phyloP scores from a whole-genome alignment of 2,888 invertebrate species.

The Thereva nobilitata region DNA sequence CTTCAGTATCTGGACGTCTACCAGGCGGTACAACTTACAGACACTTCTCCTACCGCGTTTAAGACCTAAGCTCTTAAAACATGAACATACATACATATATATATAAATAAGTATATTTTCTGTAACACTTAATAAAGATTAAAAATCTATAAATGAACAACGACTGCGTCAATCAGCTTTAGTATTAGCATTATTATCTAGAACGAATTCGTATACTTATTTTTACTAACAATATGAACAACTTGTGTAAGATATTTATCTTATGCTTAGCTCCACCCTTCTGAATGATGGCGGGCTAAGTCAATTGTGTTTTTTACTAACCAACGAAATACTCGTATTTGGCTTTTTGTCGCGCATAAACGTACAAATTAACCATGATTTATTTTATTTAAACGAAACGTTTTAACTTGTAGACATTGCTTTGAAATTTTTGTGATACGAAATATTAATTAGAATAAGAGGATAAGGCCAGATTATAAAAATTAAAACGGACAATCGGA shows the following conservation, averaged over 20 bases:
- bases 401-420: conserved; percentile 26
- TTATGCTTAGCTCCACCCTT: conserved; percentile 4
- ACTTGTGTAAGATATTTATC: conserved; percentile 19
- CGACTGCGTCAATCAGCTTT: conserved; percentile 4
- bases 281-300: not conserved
- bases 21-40: conserved; percentile 83
- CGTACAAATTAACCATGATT: too few species aligned
- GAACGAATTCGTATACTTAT: conserved; percentile 3
- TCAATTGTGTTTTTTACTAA: too few species aligned
- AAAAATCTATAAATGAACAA: too few species aligned
- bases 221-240: conserved; percentile 15
- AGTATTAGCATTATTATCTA: conserved; percentile 26
- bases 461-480: too few species aligned
- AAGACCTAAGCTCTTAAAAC: conserved; percentile 52
- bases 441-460: conserved; percentile 3
- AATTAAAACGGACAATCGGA: too few species aligned
- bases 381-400: not conserved
- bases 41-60: conserved; percentile 86
- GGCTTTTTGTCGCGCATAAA: too few species aligned
- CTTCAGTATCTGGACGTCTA: conserved; percentile 76
- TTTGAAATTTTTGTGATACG: conserved; percentile 34
- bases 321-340: too few species aligned
- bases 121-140: too few species aligned
- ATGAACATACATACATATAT: conserved; percentile 1
- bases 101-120: too few species aligned